Evolutionary conservation across 2,888 invertebrate genomes (phyloP).

Genomic region (Epirrita christyi): DNA sequence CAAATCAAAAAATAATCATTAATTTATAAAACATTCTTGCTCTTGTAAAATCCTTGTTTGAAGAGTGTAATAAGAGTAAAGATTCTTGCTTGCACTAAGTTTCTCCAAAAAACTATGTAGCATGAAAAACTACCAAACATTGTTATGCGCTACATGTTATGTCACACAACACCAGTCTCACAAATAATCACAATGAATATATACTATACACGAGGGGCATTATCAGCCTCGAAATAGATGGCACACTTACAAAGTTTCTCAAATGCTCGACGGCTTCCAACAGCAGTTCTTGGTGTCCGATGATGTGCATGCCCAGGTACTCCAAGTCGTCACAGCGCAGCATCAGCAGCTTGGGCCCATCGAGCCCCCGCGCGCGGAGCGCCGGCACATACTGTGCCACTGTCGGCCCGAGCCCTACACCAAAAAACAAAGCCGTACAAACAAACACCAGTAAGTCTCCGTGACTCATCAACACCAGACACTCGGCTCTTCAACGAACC

Average conservation of each 20-base stretch:
- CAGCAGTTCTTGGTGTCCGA: constrained; percentile 97
- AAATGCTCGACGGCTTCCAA: constrained; percentile 96
- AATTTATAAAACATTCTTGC: too few species aligned
- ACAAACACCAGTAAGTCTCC: constrained; percentile 12
- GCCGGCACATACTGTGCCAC: constrained; percentile 92
- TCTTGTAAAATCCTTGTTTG: too few species aligned
- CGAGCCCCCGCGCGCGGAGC: constrained; percentile 92
- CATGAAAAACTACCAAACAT: constrained; percentile 2
- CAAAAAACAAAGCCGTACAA: constrained; percentile 36
- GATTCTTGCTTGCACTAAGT: background rate
- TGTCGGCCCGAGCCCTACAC: constrained; percentile 90
- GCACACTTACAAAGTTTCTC: constrained; percentile 91
- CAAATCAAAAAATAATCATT: too few species aligned
- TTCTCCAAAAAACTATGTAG: background rate
- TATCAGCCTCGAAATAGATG: too few species aligned
- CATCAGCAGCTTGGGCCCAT: constrained; percentile 92
- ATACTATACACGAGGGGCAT: background rate
- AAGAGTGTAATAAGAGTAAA: too few species aligned
- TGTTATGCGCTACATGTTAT: constrained; percentile 11
- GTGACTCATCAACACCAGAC: constrained; percentile 49
- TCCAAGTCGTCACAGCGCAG: constrained; percentile 95
- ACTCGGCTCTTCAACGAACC: constrained; percentile 79
- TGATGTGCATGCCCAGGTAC: constrained; percentile 92
- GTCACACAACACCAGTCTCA: background rate
- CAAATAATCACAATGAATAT: background rate